Percentiles rank a stretch among this genome's conserved stretches.
phyloP scores from a whole-genome alignment of 2,113 vertebrate species.

The Lophotis ruficrista region DNA sequence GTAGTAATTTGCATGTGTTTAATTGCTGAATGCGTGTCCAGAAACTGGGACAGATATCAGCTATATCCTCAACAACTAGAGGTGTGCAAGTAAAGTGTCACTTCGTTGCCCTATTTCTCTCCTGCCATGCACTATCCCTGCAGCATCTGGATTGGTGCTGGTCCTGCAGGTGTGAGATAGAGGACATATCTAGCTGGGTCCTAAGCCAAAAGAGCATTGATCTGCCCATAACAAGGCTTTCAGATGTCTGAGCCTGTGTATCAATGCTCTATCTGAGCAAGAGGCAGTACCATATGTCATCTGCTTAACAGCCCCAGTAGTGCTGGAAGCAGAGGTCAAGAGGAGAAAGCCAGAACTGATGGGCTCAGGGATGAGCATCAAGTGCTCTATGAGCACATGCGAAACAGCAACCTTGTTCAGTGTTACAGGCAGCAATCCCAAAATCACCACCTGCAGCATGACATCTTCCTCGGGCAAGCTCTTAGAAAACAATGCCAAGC shows the following conservation, averaged over 20 bases:
- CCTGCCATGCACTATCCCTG: background rate
- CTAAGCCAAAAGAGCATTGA: background rate
- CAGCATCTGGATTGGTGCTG: background rate
- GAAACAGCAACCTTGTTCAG: background rate
- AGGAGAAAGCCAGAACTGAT: background rate
- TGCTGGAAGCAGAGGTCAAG: background rate
- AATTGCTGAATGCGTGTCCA: slow-evolving; percentile 46
- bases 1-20: slow-evolving; percentile 54
- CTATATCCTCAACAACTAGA: background rate
- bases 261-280: background rate
- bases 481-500: background rate
- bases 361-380: background rate
- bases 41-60: slow-evolving; percentile 45
- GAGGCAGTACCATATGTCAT: background rate
- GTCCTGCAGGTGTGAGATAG: background rate
- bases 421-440: background rate
- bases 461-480: background rate
- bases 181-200: background rate
- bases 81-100: background rate
- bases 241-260: background rate
- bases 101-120: slow-evolving; percentile 32
- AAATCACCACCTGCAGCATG: slow-evolving; percentile 15
- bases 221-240: background rate
- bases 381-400: background rate
- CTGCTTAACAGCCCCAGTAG: background rate